Base-by-base conservation (phyloP, 2,888 invertebrate species). In the Harpagoxenus sublaevis region DNA sequence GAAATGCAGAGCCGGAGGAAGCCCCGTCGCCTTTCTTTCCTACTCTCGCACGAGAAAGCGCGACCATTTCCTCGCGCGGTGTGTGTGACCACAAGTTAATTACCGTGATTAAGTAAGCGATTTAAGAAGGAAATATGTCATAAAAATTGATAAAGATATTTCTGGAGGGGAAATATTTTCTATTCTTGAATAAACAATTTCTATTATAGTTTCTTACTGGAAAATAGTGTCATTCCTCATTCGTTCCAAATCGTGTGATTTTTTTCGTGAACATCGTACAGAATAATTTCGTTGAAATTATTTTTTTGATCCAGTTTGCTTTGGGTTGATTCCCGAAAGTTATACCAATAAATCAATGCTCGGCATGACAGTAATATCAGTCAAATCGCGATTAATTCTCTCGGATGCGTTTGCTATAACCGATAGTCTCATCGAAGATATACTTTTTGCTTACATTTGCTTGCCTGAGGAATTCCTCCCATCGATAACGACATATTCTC, bases 21-120 rank as follows among this genome's bases (percentile, higher is more conserved):
- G 6, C 10, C 1, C 3, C 48, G 31, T 51, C 31, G 12, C 5
- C 10, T 70, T 53, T 51, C 35, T 51, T 51, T 6, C 6, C 28
- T 55, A 42, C 18, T 51, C 9, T 63, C 10, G 10, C 15, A n/a
- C 9, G 4, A 39, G n/a, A 39, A 39, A 63, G 15, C 18, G 39
- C n/a, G 39, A 6, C n/a, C 12, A 23, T 65, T 42, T 42, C 18
- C n/a, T 53, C 18, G 9, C 51, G 71, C 65, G n/a, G 23, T 31
- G 42, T 9, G 48, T 18, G 57, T 28, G 23, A 73, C 39, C 57
- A 31, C 28, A 65, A 35, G 4, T 35, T 85, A 86, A 86, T 90
- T 89, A 53, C 66, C 57, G 28, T n/a, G 81, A 0, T 66, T 66
- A 66, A 66, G 15, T 12, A 31, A 60, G 28, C 15, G 23, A 0